Evolutionary conservation across 2,797 vertebrate genomes (phyloP).

Genomic region (Macropus fuliginosus): DNA sequence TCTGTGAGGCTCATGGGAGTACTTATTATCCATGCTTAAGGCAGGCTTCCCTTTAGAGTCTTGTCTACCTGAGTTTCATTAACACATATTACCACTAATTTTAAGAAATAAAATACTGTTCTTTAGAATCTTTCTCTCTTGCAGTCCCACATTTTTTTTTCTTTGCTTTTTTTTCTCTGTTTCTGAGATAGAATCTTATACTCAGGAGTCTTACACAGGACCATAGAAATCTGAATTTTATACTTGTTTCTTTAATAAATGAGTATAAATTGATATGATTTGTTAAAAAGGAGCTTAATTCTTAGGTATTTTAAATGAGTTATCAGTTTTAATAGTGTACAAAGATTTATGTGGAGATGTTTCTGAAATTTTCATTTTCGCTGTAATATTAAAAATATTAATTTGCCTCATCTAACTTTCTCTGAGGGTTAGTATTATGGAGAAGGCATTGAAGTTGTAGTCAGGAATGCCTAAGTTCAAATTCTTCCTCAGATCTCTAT

Average conservation of each 20-base stretch:
- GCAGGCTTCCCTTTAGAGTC: background rate
- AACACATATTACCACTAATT: conserved; percentile 39
- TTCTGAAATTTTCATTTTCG: conserved; percentile 40
- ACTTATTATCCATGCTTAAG: conserved; percentile 25
- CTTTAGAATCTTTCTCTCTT: conserved; percentile 33
- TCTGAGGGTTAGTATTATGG: background rate
- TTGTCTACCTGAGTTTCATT: conserved; percentile 74
- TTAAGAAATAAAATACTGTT: conserved; percentile 61
- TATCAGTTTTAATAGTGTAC: background rate
- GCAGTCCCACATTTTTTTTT: conserved; percentile 40
- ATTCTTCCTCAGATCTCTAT: background rate
- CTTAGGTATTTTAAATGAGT: conserved; percentile 39
- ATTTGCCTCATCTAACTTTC: background rate
- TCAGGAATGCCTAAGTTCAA: background rate
- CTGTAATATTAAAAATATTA: conserved; percentile 34
- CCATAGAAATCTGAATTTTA: conserved; percentile 21
- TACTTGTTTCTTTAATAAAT: conserved; percentile 11
- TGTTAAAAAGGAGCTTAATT: conserved; percentile 39
- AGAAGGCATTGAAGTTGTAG: background rate
- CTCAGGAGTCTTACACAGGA: background rate
- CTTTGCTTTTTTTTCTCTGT: conserved; percentile 37
- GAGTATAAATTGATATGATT: conserved; percentile 9
- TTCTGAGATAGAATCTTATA: conserved; percentile 27
- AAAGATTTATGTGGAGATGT: conserved; percentile 37
- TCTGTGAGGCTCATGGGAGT: conserved; percentile 48